A percentile compares a stretch with the other conserved stretches of the same genome.
These are phyloP conservation scores for Carabus problematicus DNA, from an alignment of 2,888 invertebrate genomes.

Conservation along the genomic window DNA sequence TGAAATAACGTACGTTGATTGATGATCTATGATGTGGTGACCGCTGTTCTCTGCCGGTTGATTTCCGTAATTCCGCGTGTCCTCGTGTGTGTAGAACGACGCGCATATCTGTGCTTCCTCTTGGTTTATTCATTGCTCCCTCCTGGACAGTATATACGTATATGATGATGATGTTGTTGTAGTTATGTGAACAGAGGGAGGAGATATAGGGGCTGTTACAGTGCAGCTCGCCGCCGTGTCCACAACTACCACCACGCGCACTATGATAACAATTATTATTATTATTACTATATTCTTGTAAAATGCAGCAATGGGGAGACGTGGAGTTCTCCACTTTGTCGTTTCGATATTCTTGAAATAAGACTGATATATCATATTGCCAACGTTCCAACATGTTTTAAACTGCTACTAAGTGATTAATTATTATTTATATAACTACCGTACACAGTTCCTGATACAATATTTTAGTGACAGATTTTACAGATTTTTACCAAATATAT, in stretches of 20 bases:
- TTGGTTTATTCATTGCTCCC: conserved; percentile 3
- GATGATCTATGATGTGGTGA: conserved; percentile 16
- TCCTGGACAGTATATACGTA: neutral
- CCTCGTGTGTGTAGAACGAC: neutral
- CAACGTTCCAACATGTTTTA: conserved; percentile 56
- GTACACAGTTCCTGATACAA: conserved; percentile 58
- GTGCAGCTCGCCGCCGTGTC: too few relatives aligned
- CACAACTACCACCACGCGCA: too few relatives aligned
- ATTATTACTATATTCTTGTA: neutral
- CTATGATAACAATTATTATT: conserved; percentile 6
- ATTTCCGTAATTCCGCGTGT: conserved; percentile 7
- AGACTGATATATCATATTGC: conserved; percentile 60
- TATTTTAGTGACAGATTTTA: conserved; percentile 57
- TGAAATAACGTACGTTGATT: conserved; percentile 7
- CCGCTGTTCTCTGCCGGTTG: conserved; percentile 18
- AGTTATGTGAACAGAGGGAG: conserved; percentile 4
- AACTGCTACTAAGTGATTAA: conserved; percentile 48
- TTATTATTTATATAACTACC: conserved; percentile 47
- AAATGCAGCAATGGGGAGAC: conserved; percentile 2
- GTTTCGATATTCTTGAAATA: conserved; percentile 50
- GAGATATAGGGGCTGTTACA: too few relatives aligned
- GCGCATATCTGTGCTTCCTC: conserved; percentile 32
- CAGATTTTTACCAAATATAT: conserved; percentile 60
- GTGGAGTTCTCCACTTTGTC: neutral
- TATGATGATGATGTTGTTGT: neutral